Conservation (phyloP, 92 coral and sea anemone species). For the Virgularia gustaviana region DNA sequence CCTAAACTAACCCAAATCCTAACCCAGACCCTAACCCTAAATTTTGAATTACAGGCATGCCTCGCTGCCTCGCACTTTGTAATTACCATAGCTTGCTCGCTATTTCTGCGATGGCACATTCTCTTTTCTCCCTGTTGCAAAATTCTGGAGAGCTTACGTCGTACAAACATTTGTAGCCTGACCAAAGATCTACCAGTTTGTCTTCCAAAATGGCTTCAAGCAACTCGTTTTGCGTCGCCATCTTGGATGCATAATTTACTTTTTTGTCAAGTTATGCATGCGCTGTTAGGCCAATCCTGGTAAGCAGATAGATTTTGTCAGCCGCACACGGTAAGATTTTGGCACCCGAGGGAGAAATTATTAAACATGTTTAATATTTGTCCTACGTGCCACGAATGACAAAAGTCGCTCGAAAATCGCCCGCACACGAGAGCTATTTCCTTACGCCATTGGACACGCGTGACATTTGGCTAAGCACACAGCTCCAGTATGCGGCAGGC, state of each 20-base stretch:
- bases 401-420: neutral
- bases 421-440: neutral
- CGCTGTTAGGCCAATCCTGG: neutral
- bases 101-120: slow-evolving; percentile 38
- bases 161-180: slow-evolving; percentile 32
- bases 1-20: no score
- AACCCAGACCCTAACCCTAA: slow-evolving; percentile 9
- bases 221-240: slow-evolving; percentile 20
- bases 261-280: neutral
- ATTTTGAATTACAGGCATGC: no score
- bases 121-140: slow-evolving; percentile 35
- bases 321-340: neutral
- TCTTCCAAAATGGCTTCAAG: slow-evolving; percentile 35
- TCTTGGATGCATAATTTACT: neutral
- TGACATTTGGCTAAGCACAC: neutral
- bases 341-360: neutral
- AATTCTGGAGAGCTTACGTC: slow-evolving; percentile 35
- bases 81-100: slow-evolving; percentile 45
- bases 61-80: no score
- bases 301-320: neutral
- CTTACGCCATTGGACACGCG: neutral
- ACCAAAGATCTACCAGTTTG: slow-evolving; percentile 45
- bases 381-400: neutral
- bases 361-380: neutral
- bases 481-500: slow-evolving; percentile 6